A percentile compares a stretch with the other conserved stretches of the same genome.
These are phyloP conservation scores for Merodon equestris DNA, from an alignment of 2,888 invertebrate genomes.

Conservation along the genomic window DNA sequence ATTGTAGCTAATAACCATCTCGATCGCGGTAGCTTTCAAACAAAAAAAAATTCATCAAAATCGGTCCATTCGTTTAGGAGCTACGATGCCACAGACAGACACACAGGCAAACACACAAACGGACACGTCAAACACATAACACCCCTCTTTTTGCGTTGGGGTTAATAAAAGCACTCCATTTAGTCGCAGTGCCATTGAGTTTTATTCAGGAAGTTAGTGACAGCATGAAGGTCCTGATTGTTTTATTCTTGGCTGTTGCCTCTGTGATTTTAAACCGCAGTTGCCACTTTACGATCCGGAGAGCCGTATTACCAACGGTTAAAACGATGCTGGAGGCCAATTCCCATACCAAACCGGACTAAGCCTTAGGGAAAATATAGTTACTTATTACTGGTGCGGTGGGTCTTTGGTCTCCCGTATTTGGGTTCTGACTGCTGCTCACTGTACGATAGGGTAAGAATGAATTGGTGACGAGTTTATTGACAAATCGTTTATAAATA, in stretches of 20 bases:
- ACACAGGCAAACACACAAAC: too few relatives aligned
- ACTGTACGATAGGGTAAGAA: slow-evolving; percentile 76
- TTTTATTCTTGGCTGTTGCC: slow-evolving; percentile 72
- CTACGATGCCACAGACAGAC: too few relatives aligned
- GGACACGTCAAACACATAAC: too few relatives aligned
- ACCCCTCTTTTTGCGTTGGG: too few relatives aligned
- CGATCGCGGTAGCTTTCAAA: too few relatives aligned
- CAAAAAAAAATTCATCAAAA: too few relatives aligned
- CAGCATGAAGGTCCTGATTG: slow-evolving; percentile 73
- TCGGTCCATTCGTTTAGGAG: too few relatives aligned
- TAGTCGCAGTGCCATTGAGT: too few relatives aligned
- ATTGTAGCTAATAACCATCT: too few relatives aligned
- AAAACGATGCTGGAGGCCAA: neutral
- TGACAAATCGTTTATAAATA: neutral
- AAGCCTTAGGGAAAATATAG: neutral
- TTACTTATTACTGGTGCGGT: slow-evolving; percentile 71
- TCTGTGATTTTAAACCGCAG: neutral
- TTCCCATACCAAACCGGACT: slow-evolving; percentile 17
- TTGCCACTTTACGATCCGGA: neutral
- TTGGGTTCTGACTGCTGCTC: slow-evolving; percentile 78
- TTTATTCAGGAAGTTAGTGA: slow-evolving; percentile 1
- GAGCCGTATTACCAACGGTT: slow-evolving; percentile 9
- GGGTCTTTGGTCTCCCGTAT: slow-evolving; percentile 75
- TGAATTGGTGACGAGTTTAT: neutral
- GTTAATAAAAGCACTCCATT: too few relatives aligned